Evolutionary conservation across 1,140 invertebrate genomes (phyloP).

Genomic region (Magallana gigas): DNA sequence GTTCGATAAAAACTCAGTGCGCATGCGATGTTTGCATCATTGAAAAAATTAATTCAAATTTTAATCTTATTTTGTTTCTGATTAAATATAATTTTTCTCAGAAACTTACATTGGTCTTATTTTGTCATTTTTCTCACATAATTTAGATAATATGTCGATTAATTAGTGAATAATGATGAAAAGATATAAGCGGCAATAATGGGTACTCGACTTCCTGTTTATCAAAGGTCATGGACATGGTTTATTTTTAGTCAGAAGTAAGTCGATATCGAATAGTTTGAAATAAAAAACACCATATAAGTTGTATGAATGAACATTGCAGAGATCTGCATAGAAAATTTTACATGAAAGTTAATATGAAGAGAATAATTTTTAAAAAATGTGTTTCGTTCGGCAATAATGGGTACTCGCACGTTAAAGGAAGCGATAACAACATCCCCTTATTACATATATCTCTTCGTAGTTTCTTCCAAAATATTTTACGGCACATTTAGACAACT

Average conservation of each 20-base stretch:
- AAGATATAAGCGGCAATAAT: background rate
- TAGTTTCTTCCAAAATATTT: no score
- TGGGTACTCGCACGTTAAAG: no score
- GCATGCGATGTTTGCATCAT: background rate
- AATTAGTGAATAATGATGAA: background rate
- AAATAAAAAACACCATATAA: background rate
- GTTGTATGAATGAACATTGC: background rate
- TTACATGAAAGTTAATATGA: no score
- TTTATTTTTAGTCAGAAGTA: background rate
- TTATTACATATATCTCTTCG: no score
- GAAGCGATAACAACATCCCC: no score
- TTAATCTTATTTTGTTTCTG: background rate
- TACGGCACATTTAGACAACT: no score
- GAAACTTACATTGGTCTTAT: background rate
- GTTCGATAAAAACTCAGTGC: background rate
- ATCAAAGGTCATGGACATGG: background rate
- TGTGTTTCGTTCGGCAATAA: no score
- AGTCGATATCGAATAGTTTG: background rate
- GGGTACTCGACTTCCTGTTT: background rate
- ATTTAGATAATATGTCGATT: background rate
- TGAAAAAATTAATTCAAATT: background rate
- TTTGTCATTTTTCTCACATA: background rate
- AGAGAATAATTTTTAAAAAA: no score
- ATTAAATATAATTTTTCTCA: background rate
- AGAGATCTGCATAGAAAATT: background rate